These are phyloP conservation scores for Dolomedes plantarius DNA, from an alignment of 2,888 invertebrate species.

Conservation along the genomic window DNA sequence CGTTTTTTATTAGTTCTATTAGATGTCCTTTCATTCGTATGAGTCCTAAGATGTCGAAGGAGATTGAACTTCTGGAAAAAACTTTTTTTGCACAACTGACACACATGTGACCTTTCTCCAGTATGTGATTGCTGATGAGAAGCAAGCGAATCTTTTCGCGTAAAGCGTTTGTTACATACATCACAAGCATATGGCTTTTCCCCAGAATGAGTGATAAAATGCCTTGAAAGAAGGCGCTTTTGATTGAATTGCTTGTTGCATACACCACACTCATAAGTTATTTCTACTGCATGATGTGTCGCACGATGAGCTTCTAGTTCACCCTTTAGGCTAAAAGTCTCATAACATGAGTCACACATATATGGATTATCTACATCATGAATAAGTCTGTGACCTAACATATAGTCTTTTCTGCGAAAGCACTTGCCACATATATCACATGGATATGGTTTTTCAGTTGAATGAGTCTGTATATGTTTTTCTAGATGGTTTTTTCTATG, in stretches of 20 bases:
- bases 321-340: neutral
- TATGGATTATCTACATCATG: constrained; percentile 1
- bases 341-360: neutral
- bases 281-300: neutral
- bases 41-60: neutral
- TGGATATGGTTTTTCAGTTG: neutral
- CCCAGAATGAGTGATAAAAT: neutral
- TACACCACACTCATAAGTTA: neutral
- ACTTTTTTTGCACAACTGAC: neutral
- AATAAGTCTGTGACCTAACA: neutral
- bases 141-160: neutral
- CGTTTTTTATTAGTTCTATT: neutral
- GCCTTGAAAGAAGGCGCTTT: neutral
- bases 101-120: neutral
- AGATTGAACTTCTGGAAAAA: constrained; percentile 7
- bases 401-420: neutral
- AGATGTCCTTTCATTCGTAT: neutral
- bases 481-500: neutral
- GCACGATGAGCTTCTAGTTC: neutral
- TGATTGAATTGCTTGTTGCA: neutral
- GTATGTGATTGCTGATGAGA: neutral
- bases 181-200: constrained; percentile 11
- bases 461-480: neutral
- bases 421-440: neutral
- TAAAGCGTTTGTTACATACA: constrained; percentile 1